Evolutionary conservation across 1,140 invertebrate genomes (phyloP), one percentile per base, ranked within the genome.

Genomic region (Anastrepha ludens): DNA sequence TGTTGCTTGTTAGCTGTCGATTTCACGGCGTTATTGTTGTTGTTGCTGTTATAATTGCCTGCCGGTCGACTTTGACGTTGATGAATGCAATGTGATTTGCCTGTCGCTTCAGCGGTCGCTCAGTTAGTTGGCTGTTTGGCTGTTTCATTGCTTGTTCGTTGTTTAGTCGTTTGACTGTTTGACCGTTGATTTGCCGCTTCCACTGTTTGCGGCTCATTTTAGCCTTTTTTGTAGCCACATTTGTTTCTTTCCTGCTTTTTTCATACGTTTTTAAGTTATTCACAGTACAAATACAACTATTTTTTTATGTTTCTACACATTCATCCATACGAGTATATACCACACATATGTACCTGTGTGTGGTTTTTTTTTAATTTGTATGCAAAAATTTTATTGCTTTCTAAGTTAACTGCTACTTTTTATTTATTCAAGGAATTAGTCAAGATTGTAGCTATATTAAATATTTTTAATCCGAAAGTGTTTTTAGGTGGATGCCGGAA

Each of bases 11-110:
- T 47, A 81, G 74, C 50, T 81, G 74, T 39, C 47, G 70, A 55
- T 78, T 78, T 55, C 0, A 5, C 17, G 15, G 41, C 47, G 17
- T 78, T 81, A 11, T 58, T 58, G 47, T 81, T 81, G 74, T 81
- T 81, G 74, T 55, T 55, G 70, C 17, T 20, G 6, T 17, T 78
- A 78, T 78, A 55, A 81, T 81, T 81, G 50, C 74, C 74, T 20
- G 47, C 74, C 44, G 74, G n/a, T 29, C 74, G 47, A 44, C 47
- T 50, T 81, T 81, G 47, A 81, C 74, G 74, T 81, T 81, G 74
- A 81, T 81, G 47, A 81, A 81, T 81, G 74, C 74, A 81, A 20
- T 81, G 47, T 47, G 74, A 81, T 81, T 81, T 81, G 74, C 47
- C n/a, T 81, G 74, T 55, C 74, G 11, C 41, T 81, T 50, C 74